Conservation (phyloP, 2,797 vertebrate species). For the Tiaroga cobitis region DNA sequence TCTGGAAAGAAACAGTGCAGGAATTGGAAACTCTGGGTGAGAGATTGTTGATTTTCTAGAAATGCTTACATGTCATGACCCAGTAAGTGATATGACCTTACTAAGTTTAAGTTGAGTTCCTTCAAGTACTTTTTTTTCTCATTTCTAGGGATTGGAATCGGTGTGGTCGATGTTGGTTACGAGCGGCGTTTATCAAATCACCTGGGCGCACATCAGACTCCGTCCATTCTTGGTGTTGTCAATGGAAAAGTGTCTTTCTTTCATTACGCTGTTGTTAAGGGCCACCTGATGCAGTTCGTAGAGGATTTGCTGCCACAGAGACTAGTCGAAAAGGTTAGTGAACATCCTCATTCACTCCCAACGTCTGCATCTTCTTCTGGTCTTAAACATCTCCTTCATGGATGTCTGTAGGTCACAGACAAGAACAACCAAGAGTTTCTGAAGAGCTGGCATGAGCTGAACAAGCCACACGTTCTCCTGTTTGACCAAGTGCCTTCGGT, state of each 20-base stretch:
- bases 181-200: slow-evolving; percentile 93
- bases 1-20: slow-evolving; percentile 96
- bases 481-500: slow-evolving; percentile 89
- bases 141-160: slow-evolving; percentile 89
- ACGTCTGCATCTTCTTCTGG: background rate
- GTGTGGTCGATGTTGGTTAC: slow-evolving; percentile 92
- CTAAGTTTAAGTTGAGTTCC: background rate
- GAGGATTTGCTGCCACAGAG: slow-evolving; percentile 93
- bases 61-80: background rate
- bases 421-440: slow-evolving; percentile 88
- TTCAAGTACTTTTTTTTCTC: background rate
- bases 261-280: slow-evolving; percentile 88
- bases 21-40: slow-evolving; percentile 91
- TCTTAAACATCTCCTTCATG: background rate
- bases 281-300: slow-evolving; percentile 91
- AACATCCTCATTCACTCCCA: background rate
- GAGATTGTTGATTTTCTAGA: slow-evolving; percentile 29
- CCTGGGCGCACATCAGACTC: slow-evolving; percentile 93
- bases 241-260: slow-evolving; percentile 94
- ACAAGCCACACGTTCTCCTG: slow-evolving; percentile 94
- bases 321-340: slow-evolving; percentile 89
- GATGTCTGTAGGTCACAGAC: slow-evolving; percentile 84
- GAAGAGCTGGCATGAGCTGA: slow-evolving; percentile 91
- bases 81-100: background rate
- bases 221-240: slow-evolving; percentile 90